Percentiles rank a stretch among this genome's conserved stretches.
Conservation (phyloP, 2,797 vertebrate species). For the Myotis findleyi region DNA sequence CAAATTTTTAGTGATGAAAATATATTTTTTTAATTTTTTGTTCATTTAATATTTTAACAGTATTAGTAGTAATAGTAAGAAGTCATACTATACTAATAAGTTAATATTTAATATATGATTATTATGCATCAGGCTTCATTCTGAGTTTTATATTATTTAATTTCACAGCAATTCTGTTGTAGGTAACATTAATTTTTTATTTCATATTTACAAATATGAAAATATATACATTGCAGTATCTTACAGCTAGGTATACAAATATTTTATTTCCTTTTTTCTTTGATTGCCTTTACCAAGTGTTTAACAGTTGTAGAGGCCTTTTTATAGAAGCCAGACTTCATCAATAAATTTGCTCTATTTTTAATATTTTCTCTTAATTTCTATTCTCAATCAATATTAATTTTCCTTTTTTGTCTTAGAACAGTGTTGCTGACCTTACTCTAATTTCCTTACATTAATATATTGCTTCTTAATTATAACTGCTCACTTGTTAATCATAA, state of each 20-base stretch:
- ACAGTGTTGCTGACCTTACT: background rate
- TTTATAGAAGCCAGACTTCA: background rate
- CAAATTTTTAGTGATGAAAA: background rate
- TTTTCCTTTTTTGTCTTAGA: background rate
- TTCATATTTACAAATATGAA: conserved; percentile 8
- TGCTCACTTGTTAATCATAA: background rate
- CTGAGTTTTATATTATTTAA: background rate
- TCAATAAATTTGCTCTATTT: background rate
- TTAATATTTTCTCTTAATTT: conserved; percentile 4
- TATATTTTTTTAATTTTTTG: background rate
- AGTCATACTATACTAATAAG: background rate
- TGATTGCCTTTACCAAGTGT: background rate
- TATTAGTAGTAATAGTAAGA: background rate
- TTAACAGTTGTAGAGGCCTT: background rate
- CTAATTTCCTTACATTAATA: background rate
- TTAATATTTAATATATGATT: background rate
- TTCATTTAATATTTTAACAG: conserved; percentile 15
- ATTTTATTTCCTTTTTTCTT: background rate
- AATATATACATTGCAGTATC: background rate
- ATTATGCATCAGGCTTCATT: background rate
- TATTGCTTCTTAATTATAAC: background rate
- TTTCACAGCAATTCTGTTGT: background rate
- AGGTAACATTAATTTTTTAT: background rate
- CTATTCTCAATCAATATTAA: background rate
- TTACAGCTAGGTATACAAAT: background rate